Conservation (phyloP, 2,888 invertebrate genomes). For the Thereva nobilitata region DNA sequence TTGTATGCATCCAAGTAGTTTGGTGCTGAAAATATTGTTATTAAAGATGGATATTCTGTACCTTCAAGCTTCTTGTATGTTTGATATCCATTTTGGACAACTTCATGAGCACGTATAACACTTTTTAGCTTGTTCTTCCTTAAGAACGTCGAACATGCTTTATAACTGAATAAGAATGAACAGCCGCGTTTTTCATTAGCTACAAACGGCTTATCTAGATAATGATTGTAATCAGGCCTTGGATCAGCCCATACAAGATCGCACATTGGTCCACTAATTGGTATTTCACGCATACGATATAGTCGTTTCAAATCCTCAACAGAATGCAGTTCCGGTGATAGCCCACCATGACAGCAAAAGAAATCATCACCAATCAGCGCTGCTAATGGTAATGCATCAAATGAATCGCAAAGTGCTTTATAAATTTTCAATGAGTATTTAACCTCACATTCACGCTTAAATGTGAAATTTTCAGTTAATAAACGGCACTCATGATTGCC, state of each 20-base stretch:
- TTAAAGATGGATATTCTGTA: slow-evolving; percentile 96
- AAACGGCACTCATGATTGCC: slow-evolving; percentile 99
- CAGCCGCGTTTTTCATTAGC: background rate
- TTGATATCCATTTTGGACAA: slow-evolving; percentile 96
- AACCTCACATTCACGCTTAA: slow-evolving; percentile 99
- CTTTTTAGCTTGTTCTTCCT: slow-evolving; percentile 97
- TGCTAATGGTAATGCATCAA: slow-evolving; percentile 95
- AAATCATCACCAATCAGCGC: slow-evolving; percentile 99
- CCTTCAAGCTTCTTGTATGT: slow-evolving; percentile 99
- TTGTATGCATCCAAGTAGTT: slow-evolving; percentile 99
- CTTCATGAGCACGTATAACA: slow-evolving; percentile 98
- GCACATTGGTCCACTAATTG: slow-evolving; percentile 96
- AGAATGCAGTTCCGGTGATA: slow-evolving; percentile 95
- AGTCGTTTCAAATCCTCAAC: slow-evolving; percentile 93
- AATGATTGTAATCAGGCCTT: slow-evolving; percentile 87
- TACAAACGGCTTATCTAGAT: no score
- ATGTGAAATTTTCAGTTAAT: slow-evolving; percentile 98
- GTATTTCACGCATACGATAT: slow-evolving; percentile 98
- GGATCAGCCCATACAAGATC: slow-evolving; percentile 98
- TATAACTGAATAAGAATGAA: slow-evolving; percentile 89
- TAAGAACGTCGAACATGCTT: slow-evolving; percentile 98
- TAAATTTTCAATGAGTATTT: slow-evolving; percentile 98
- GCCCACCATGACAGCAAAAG: slow-evolving; percentile 96
- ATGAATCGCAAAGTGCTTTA: slow-evolving; percentile 98
- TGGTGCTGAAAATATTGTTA: slow-evolving; percentile 98